Percentiles rank a stretch among this genome's conserved stretches.
phyloP scores from a whole-genome alignment of 1,140 invertebrate species.

The Linepithema humile region DNA sequence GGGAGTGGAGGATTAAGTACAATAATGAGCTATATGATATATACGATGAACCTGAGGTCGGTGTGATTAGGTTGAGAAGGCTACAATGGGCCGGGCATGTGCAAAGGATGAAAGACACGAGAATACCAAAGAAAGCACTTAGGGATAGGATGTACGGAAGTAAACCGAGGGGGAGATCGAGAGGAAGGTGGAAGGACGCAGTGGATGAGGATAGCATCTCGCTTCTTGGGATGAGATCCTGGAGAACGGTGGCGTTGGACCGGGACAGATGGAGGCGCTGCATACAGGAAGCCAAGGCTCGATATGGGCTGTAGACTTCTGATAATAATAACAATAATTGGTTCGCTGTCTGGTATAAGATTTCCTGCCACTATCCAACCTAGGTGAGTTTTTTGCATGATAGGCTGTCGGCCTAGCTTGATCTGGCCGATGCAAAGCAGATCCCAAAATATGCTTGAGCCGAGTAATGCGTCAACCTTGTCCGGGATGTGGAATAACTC shows the following conservation, averaged over 20 bases:
- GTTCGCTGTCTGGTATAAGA: no score
- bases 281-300: no score
- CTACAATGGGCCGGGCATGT: neutral
- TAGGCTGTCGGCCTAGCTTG: neutral
- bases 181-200: neutral
- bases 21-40: neutral
- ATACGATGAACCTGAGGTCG: neutral
- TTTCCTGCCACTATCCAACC: neutral
- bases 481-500: neutral
- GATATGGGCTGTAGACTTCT: no score
- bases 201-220: no score
- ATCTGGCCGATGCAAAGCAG: neutral
- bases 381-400: neutral
- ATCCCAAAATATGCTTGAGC: neutral
- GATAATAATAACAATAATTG: no score
- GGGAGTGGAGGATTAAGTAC: neutral
- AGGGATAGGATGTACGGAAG: neutral
- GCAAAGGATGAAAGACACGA: neutral
- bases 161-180: neutral
- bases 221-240: no score
- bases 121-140: neutral
- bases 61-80: neutral
- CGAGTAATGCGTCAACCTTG: neutral
- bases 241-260: no score
- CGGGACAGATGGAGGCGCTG: no score